Evolutionary conservation across 2,888 invertebrate species (phyloP), one percentile per base, ranked within the genome.

Genomic region (Petrolisthes manimaculis): DNA sequence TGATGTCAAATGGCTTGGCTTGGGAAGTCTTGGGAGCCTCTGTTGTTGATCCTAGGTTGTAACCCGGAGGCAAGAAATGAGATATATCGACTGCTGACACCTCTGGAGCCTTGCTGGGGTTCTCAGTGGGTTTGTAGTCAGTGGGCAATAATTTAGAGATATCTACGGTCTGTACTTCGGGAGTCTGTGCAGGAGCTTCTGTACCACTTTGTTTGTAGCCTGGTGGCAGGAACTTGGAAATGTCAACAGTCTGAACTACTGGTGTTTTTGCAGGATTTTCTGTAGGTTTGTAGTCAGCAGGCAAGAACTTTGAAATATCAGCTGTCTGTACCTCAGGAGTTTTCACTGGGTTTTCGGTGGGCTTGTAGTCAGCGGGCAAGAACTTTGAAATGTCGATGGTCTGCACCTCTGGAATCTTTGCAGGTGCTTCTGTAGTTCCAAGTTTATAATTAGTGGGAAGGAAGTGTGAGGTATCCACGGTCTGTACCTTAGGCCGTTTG

Each of bases 321-420:
- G 67, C 54, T 14, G 56, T 37, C 21, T 83, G 53, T 3, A 84
- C 84, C 6, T 85, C 88, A 12, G 88, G 80, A 3, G 75, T 75
- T 14, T 77, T 69, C 5, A 69, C 54, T 12, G 55, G 53, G 8
- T 86, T 75, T 21, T 86, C 81, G 4, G 84, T 67, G 8, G 85
- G 83, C 51, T 90, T 89, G 71, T 74, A 89, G 9, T 88, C 90
- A 5, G 89, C 77, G 53, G 90, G 89, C 51, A 90, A 56, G 84
- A 90, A 90, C 18, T 81, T 61, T 37, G 89, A 89, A 4, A 83
- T 55, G 21, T 89, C 89, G 21, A 85, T 71, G 0, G 85, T 78
- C 67, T 90, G 21, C 3, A 86, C 24, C 12, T 75, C 53, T 8
- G 83, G 74, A 12, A 51, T 21, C n/a, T 79, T 78, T 3, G 81